Evolutionary conservation across 2,888 invertebrate genomes (phyloP), one percentile per base, ranked within the genome.

Genomic region (Folsomia manolachei): DNA sequence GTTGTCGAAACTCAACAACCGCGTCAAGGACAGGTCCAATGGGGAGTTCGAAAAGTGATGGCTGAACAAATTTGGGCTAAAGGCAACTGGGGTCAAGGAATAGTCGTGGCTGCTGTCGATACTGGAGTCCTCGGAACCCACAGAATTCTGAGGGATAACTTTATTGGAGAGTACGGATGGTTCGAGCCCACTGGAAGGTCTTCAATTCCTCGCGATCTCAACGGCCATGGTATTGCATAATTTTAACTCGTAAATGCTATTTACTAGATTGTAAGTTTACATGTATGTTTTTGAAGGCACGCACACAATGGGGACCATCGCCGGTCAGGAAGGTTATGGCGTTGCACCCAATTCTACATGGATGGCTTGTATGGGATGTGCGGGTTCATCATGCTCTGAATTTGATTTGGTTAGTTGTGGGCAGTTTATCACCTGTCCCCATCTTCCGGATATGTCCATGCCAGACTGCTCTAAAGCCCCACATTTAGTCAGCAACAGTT

Each of bases 301-400:
- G 4, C 56, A 56, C 21, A 56, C 56, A n/a, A 56, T 56, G 56
- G 56, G 56, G 56, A 56, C 56, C 4, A 56, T 56, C n/a, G 56
- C 56, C 4, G 39, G 39, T 39, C 63, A 24, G 18, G 63, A 63
- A n/a, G 65, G 65, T 2, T 66, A 23, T 24, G 73, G 73, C 4
- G 68, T 73, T 2, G 70, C 75, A 14, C 75, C 75, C 0, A 14
- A 39, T 39, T 39, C 39, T 2, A 4, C 7, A 4, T 66, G 66
- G 66, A 63, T 69, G 27, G 53, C 74, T 19, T 74, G 71, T 52
- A 26, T 63, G 25, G 69, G 69, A 56, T 72, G 67, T 23, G 56
- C 63, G 11, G 19, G 7, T 0, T 1, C 1, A 21, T 19, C 24
- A 9, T 74, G 74, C 26, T n/a, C 51, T 4, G 67, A 74, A 51